phyloP scores from a whole-genome alignment of 2,888 invertebrate genomes.

The Meganola albula region DNA sequence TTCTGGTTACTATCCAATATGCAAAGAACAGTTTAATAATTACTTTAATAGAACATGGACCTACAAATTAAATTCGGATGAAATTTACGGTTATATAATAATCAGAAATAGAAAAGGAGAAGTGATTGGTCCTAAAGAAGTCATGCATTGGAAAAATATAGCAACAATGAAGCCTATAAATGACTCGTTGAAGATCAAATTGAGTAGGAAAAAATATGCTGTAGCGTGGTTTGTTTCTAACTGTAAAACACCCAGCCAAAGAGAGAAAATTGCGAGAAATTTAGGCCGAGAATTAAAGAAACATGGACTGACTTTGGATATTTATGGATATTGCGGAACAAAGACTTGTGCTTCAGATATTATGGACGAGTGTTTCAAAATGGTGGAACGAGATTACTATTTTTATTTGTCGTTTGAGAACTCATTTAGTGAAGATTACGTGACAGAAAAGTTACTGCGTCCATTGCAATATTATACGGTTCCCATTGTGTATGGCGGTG shows the following conservation, averaged over 20 bases:
- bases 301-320: too few relatives aligned
- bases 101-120: constrained; percentile 31
- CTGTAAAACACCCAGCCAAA: constrained; percentile 30
- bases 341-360: constrained; percentile 41
- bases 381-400: constrained; percentile 50
- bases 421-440: constrained; percentile 52
- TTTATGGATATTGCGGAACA: constrained; percentile 55
- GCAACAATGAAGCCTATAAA: constrained; percentile 35
- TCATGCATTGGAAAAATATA: constrained; percentile 36
- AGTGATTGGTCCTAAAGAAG: constrained; percentile 35
- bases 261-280: constrained; percentile 28
- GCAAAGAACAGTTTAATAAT: constrained; percentile 27
- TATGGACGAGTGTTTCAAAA: constrained; percentile 41
- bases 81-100: constrained; percentile 36
- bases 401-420: constrained; percentile 65
- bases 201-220: constrained; percentile 37
- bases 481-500: constrained; percentile 83
- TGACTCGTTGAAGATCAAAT: constrained; percentile 28
- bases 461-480: constrained; percentile 77
- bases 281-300: constrained; percentile 28
- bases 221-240: constrained; percentile 54
- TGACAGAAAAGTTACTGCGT: constrained; percentile 54
- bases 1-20: constrained; percentile 33
- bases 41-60: constrained; percentile 53
- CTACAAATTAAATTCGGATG: constrained; percentile 40